Conservation (phyloP, 2,888 invertebrate genomes). For the Folsomia manolachei region DNA sequence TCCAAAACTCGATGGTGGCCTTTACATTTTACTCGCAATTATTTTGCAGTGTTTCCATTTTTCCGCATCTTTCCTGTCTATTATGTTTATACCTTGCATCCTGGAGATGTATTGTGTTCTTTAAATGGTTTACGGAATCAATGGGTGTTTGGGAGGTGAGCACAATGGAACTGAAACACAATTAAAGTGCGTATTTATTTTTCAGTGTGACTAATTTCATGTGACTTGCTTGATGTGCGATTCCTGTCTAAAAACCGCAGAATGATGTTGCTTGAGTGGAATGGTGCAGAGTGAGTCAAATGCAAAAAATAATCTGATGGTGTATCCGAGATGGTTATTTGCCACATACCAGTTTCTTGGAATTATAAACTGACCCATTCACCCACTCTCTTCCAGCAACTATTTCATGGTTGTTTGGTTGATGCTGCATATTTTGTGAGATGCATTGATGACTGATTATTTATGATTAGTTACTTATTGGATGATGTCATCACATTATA, state of each 20-base stretch:
- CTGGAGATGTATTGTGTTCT: not conserved
- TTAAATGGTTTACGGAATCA: not conserved
- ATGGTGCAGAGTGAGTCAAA: not conserved
- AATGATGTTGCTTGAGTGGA: not conserved
- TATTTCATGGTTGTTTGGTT: too few relatives aligned
- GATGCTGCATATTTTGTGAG: too few relatives aligned
- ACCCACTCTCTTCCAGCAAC: not conserved
- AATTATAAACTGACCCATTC: not conserved
- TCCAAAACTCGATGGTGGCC: not conserved
- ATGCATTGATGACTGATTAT: not conserved
- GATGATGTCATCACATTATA: not conserved
- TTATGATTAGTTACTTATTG: not conserved
- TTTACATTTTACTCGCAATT: not conserved
- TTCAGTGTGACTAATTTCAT: not conserved
- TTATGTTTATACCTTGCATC: not conserved
- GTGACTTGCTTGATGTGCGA: not conserved
- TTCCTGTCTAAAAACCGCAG: not conserved
- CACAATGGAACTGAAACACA: slow-evolving; percentile 1
- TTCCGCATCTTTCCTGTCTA: not conserved
- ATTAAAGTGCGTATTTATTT: slow-evolving; percentile 1
- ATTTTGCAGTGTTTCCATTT: not conserved
- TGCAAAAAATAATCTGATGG: not conserved
- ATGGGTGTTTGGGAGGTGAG: not conserved
- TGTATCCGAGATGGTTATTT: too few relatives aligned
- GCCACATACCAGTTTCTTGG: not conserved